Evolutionary conservation across 2,888 invertebrate species (phyloP).

Genomic region (Steinernema hermaphroditum): DNA sequence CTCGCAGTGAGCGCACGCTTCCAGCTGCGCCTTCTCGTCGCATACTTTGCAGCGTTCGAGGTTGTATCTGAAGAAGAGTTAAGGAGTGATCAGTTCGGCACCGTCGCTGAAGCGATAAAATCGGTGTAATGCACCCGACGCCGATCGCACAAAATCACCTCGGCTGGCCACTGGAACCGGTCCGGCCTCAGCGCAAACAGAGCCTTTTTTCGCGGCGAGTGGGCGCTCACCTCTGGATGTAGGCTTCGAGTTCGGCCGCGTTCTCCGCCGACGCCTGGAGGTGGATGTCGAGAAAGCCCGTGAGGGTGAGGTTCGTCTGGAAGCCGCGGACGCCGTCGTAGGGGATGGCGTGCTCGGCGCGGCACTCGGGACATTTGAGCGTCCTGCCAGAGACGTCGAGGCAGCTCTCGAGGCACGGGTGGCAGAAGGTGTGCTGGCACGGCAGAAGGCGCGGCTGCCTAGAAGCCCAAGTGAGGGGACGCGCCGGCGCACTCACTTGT

Average conservation of each 20-base stretch:
- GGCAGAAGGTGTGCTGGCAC: constrained; percentile 95
- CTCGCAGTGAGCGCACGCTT: constrained; percentile 89
- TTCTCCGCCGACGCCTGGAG: constrained; percentile 64
- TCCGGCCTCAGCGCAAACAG: constrained; percentile 2
- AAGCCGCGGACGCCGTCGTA: constrained; percentile 70
- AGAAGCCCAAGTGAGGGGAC: too few relatives aligned
- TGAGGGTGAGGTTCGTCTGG: constrained; percentile 76
- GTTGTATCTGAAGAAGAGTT: constrained; percentile 59
- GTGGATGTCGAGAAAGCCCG: constrained; percentile 71
- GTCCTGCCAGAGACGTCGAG: constrained; percentile 68
- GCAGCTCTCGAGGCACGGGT: constrained; percentile 86
- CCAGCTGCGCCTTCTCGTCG: constrained; percentile 67
- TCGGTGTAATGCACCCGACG: constrained; percentile 8
- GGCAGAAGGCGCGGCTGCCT: constrained; percentile 81
- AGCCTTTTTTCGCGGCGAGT: neutral
- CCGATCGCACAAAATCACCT: constrained; percentile 22
- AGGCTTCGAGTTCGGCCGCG: constrained; percentile 65
- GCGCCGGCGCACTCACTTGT: constrained; percentile 67
- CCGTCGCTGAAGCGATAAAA: constrained; percentile 3
- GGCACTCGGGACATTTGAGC: constrained; percentile 73
- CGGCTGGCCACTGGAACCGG: constrained; percentile 23
- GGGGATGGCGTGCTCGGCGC: constrained; percentile 68
- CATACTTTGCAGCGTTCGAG: constrained; percentile 67
- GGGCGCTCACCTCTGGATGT: constrained; percentile 60
- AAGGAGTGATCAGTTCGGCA: neutral